Evolutionary conservation across 2,113 vertebrate species (phyloP), one percentile per base, ranked within the genome.

Genomic region (Apaloderma vittatum): DNA sequence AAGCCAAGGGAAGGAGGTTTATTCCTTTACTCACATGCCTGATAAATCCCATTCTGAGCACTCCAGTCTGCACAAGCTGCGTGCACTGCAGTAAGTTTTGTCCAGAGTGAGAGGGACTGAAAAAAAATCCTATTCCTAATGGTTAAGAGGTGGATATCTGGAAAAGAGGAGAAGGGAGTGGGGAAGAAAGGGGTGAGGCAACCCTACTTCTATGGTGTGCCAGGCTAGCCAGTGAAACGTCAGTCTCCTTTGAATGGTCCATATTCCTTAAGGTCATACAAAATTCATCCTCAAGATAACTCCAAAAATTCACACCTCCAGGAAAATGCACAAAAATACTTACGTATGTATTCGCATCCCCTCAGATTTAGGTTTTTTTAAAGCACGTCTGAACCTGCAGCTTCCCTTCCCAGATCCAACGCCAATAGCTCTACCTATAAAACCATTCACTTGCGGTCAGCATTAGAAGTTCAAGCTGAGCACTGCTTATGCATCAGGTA

Each of bases 41-140:
- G 75, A 71, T 90, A 83, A 94, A 80, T 83, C 82, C 86, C 45
- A 27, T 78, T 86, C 48, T 89, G 65, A 94, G 66, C 36, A 16
- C 62, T 65, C 46, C 61, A 57, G 21, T 16, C 48, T 54, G 49
- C 78, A 70, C n/a, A 66, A 79, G 54, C 58, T 55, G 21, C 13
- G 87, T 6, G 16, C 8, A 5, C 26, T 88, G 54, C 0, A 0
- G 12, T 52, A 32, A 59, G 26, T 55, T 88, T 55, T 67, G 65
- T 82, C 54, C 29, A 1, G 5, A 71, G 59, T 0, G 0, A 14
- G 54, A 93, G 34, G 29, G 19, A 66, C 19, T 62, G 36, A 40
- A 40, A 40, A 40, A 79, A 90, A 88, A 67, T 59, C 34, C 15
- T 70, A 27, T 83, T 76, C 72, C 51, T 51, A 58, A 77, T 13